Evolutionary conservation across 2,888 invertebrate genomes (phyloP), one percentile per base, ranked within the genome.

Genomic region (Scaeva pyrastri): DNA sequence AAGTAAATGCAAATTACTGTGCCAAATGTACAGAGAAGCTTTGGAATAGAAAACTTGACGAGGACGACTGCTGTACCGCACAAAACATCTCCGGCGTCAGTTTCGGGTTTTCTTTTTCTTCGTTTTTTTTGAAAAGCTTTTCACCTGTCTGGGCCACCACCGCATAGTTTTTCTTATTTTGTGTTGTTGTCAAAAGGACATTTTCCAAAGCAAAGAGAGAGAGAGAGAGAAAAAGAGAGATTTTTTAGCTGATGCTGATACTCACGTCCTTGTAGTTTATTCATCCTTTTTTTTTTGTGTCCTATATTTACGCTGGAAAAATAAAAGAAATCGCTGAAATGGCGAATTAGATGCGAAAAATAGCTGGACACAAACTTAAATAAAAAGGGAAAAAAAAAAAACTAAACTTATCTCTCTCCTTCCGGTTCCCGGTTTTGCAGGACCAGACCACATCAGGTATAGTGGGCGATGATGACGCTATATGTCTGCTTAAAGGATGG

Each of bases 291-390:
- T 26, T 26, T 41, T 10, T 23, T 1, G 16, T 21, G 12, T 39
- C 7, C 12, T 58, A 36, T 58, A 43, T 60, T 41, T 21, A 12
- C 16, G 26, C 23, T 62, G 23, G 1, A 31, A 12, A 23, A 26
- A 5, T n/a, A 55, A 55, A 56, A 31, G 36, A 10, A 19, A 50
- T 60, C 23, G 39, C 48, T 58, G n/a, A 76, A 76, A 76, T 41
- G 36, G 56, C 45, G 66, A 56, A 75, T 45, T 66, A 55, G 16
- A 56, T 36, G 39, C 19, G 19, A 43, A 77, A 52, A 70, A 68
- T 31, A 60, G 12, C 50, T 60, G 60, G 39, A 70, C 45, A 19
- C 16, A 64, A 77, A 77, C 52, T 26, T 64, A 74, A 45, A 45
- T 36, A 55, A 19, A 19, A 41, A 58, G 55, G 3, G 19, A 31